These are phyloP conservation scores for Rhincodon typus DNA, from an alignment of 2,797 vertebrate genomes.

Conservation along the genomic window DNA sequence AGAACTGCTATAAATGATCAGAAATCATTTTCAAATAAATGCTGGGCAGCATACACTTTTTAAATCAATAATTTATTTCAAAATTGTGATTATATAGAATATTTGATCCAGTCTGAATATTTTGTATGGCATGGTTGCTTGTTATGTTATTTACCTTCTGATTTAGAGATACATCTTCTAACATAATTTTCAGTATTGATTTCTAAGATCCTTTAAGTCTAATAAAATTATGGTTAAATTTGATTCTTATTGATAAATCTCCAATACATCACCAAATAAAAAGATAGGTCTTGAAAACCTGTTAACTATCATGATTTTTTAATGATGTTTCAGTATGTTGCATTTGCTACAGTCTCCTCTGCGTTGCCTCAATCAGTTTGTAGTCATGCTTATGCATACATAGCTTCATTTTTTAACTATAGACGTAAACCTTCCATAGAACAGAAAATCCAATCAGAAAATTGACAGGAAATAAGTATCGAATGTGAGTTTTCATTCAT, in stretches of 20 bases:
- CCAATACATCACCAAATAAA: conserved; percentile 30
- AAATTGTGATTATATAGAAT: background rate
- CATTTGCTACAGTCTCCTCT: background rate
- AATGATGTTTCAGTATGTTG: conserved; percentile 18
- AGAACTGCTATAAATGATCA: background rate
- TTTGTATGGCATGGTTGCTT: background rate
- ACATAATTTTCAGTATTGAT: conserved; percentile 36
- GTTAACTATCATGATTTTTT: conserved; percentile 32
- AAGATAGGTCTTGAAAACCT: conserved; percentile 24
- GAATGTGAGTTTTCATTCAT: background rate
- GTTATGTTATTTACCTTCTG: conserved; percentile 27
- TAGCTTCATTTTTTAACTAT: background rate
- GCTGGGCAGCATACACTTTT: background rate
- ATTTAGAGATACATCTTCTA: conserved; percentile 1
- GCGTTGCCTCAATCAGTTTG: background rate
- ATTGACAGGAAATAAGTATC: background rate
- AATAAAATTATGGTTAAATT: conserved; percentile 37
- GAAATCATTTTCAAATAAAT: background rate
- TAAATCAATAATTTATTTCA: conserved; percentile 6
- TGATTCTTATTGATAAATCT: conserved; percentile 37
- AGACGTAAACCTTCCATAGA: background rate
- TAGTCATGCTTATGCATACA: background rate
- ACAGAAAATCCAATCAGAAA: background rate
- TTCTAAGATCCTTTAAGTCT: conserved; percentile 32
- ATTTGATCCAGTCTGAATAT: background rate